These are phyloP conservation scores for Phoxinus phoxinus DNA, from an alignment of 2,113 vertebrate species.

Conservation along the genomic window DNA sequence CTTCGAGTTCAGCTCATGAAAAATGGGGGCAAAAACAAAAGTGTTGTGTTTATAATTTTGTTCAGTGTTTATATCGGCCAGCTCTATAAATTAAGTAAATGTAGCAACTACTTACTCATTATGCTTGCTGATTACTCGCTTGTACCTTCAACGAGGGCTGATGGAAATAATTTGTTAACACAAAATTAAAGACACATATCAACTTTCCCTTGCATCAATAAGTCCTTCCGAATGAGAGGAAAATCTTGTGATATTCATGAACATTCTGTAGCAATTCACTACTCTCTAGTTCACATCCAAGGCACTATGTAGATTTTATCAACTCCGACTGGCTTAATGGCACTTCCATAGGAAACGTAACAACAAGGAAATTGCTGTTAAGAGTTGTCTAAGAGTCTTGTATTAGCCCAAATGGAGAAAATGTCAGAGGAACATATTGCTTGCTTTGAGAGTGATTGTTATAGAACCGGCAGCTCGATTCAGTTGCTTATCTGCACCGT, in stretches of 20 bases:
- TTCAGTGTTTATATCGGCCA: too few relatives aligned
- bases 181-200: neutral
- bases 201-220: neutral
- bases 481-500: slow-evolving; percentile 17
- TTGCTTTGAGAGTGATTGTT: slow-evolving; percentile 20
- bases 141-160: neutral
- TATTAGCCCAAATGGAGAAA: neutral
- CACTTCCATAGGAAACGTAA: slow-evolving; percentile 5
- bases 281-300: neutral
- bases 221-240: neutral
- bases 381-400: slow-evolving; percentile 19
- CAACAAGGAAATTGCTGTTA: slow-evolving; percentile 33
- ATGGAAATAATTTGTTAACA: neutral
- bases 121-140: neutral
- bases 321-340: slow-evolving; percentile 7
- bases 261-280: neutral
- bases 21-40: too few relatives aligned
- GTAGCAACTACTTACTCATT: neutral
- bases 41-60: too few relatives aligned
- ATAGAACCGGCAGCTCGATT: neutral
- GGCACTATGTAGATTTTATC: neutral
- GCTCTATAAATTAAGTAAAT: neutral
- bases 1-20: too few relatives aligned
- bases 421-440: neutral
- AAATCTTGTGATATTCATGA: neutral